These are phyloP conservation scores for Eupleurogrammus muticus DNA, from an alignment of 2,797 vertebrate genomes.

Conservation along the genomic window DNA sequence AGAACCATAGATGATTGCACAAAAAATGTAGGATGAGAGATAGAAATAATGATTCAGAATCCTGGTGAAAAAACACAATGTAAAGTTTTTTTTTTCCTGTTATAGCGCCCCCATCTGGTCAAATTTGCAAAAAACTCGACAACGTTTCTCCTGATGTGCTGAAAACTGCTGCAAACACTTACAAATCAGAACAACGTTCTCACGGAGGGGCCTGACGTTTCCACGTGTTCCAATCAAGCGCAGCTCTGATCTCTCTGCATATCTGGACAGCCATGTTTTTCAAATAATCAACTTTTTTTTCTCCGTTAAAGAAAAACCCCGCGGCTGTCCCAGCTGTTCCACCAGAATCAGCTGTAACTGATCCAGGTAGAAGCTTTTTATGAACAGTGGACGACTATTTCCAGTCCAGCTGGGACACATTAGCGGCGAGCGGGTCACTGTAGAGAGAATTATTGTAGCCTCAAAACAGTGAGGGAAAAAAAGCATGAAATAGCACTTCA, in stretches of 20 bases:
- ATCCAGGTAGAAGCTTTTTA: constrained; percentile 56
- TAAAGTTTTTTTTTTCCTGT: too few species aligned
- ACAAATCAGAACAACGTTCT: constrained; percentile 25
- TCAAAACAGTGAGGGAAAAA: constrained; percentile 39
- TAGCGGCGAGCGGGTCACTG: constrained; percentile 48
- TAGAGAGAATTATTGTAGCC: constrained; percentile 24
- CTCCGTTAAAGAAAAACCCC: constrained; percentile 27
- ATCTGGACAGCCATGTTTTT: constrained; percentile 46
- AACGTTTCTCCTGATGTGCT: too few species aligned
- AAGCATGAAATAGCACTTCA: constrained; percentile 57
- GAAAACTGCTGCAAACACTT: constrained; percentile 31
- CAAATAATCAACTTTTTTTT: constrained; percentile 38
- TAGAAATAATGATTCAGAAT: too few species aligned
- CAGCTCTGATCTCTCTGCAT: constrained; percentile 45
- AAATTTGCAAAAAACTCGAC: too few species aligned
- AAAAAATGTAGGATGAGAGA: too few species aligned
- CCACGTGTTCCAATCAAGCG: constrained; percentile 44
- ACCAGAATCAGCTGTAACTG: constrained; percentile 56
- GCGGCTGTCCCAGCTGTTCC: constrained; percentile 59
- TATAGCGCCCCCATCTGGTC: too few species aligned
- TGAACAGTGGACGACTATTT: constrained; percentile 62
- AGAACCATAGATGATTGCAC: too few species aligned
- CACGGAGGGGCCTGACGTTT: constrained; percentile 26
- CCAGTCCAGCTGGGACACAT: constrained; percentile 72
- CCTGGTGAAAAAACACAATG: too few species aligned